Evolutionary conservation across 2,888 invertebrate genomes (phyloP).

Genomic region (Nymphalis c-album): DNA sequence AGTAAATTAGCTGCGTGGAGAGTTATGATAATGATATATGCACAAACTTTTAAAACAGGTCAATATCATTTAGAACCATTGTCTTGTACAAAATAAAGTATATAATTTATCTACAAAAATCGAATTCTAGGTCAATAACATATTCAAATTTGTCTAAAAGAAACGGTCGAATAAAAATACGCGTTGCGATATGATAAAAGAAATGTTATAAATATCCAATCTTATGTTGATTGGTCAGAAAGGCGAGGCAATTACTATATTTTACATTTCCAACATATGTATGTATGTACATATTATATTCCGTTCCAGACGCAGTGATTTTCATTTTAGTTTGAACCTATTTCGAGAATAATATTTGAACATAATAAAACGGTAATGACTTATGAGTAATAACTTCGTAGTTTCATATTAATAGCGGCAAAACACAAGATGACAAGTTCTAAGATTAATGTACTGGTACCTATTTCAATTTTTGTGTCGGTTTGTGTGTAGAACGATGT

Average conservation of each 20-base stretch:
- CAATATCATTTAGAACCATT: no score
- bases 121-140: no score
- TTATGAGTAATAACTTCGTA: neutral
- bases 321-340: neutral
- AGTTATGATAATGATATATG: no score
- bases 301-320: neutral
- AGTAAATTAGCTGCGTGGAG: no score
- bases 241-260: neutral
- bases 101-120: no score
- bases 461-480: neutral
- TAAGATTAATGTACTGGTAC: slow-evolving; percentile 1
- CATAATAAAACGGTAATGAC: neutral
- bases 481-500: neutral
- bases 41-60: no score
- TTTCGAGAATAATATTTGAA: neutral
- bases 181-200: no score
- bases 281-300: neutral
- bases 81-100: no score
- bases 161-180: no score
- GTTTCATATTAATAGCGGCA: neutral
- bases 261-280: neutral
- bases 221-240: no score
- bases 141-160: no score
- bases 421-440: neutral
- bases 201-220: no score